Percentiles rank a stretch among this genome's conserved stretches.
phyloP scores from a whole-genome alignment of 2,797 vertebrate genomes.

The Myioborus melanocephalus region DNA sequence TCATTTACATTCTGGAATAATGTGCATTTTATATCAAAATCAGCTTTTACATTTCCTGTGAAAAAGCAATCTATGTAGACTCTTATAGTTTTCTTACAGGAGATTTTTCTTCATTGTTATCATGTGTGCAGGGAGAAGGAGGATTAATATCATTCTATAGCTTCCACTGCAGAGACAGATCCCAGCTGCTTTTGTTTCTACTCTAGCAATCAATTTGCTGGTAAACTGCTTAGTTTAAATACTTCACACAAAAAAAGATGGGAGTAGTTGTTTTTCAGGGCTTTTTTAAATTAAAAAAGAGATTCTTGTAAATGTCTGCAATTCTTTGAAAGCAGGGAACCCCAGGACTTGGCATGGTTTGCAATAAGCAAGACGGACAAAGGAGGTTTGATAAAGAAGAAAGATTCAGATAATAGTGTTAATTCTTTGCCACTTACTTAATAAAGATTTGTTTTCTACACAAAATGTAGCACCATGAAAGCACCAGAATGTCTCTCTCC shows the following conservation, averaged over 20 bases:
- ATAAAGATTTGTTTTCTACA: not conserved
- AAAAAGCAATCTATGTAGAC: not conserved
- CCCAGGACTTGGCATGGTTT: not conserved
- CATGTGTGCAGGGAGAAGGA: not conserved
- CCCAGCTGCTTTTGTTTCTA: not conserved
- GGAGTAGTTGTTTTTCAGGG: not conserved
- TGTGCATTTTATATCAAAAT: not conserved
- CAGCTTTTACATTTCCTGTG: not conserved
- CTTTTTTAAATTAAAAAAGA: not conserved
- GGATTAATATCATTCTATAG: not conserved
- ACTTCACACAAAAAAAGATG: not conserved
- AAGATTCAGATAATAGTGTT: not conserved
- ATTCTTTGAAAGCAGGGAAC: not conserved
- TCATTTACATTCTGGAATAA: not conserved
- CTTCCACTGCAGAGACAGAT: not conserved
- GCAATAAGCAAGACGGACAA: not conserved
- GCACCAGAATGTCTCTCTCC: not conserved
- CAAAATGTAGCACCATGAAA: not conserved
- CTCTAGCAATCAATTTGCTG: not conserved
- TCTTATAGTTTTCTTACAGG: not conserved
- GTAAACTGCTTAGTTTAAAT: not conserved
- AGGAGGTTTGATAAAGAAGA: not conserved
- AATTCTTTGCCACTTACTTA: not conserved
- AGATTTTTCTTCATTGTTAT: not conserved
- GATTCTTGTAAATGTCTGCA: not conserved